Base-by-base conservation (phyloP, 2,797 vertebrate genomes). In the Meriones psammophilus region DNA sequence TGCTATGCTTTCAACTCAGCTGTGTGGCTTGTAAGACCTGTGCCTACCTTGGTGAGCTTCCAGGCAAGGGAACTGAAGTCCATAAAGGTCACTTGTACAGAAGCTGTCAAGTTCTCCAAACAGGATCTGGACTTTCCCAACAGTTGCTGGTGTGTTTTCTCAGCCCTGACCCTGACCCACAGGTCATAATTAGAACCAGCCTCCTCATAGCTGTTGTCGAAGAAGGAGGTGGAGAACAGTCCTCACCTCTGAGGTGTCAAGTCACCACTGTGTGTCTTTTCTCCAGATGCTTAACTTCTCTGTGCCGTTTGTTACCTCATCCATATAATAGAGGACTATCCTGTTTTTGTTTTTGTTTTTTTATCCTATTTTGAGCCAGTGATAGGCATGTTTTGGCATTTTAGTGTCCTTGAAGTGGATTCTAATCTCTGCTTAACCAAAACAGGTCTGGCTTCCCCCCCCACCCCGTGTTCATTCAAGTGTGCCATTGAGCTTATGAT, bases 201-300 rank as follows among this genome's bases (percentile, higher is more conserved):
- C 9, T 42, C 26, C 30, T 22, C 0, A 0, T 10, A 42, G 26
- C 6, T 6, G 9, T 14, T 33, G 8, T 5, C 2, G 7, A 15
- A n/a, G 50, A 36, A 83, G 92, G 26, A n/a, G 66, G 10, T 15
- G 2, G n/a, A n/a, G 12, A 60, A 8, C 14, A 39, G 1, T 17
- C 58, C 28, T 77, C 39, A 12, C 18, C 30, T n/a, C 83, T 22
- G 77, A 36, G 73, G 6, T 2, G 0, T 4, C 0, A 9, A 8
- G 10, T 17, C 39, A 10, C 56, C 81, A 39, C 68, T 36, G 5
- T 62, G 81, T 36, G 54, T 14, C 28, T 50, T 85, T 81, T 68
- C n/a, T 3, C 39, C 4, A 4, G 4, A 39, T 12, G 2, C 14
- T 71, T 62, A 6, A 22, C 10, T 8, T 92, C n/a, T n/a, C 88